Conservation (phyloP, 2,113 vertebrate species). For the Urocynchramus pylzowi region DNA sequence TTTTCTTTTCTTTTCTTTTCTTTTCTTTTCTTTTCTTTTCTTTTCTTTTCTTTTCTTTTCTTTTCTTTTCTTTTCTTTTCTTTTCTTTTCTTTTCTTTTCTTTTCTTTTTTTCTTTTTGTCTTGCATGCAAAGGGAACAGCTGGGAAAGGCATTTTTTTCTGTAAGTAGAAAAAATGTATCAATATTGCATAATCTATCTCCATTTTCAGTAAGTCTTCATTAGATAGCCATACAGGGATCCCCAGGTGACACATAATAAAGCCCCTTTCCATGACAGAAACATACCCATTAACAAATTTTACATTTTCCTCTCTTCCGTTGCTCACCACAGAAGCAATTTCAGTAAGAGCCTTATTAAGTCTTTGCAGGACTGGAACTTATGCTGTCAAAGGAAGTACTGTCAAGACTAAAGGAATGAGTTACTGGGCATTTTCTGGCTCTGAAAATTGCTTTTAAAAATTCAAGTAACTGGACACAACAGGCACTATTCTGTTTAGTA, state of each 20-base stretch:
- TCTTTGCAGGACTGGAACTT: not conserved
- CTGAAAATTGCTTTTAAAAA: not conserved
- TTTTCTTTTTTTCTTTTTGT: not conserved
- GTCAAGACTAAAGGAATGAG: not conserved
- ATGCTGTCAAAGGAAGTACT: not conserved
- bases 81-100: not conserved
- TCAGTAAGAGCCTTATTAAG: slow-evolving; percentile 28
- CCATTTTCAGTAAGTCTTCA: slow-evolving; percentile 43
- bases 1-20: not conserved
- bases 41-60: not conserved
- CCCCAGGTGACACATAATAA: slow-evolving; percentile 40
- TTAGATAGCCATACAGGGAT: not conserved
- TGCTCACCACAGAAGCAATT: slow-evolving; percentile 53
- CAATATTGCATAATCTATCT: slow-evolving; percentile 30
- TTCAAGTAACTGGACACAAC: not conserved
- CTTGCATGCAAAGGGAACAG: not conserved
- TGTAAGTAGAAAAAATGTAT: not conserved
- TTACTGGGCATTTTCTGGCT: not conserved
- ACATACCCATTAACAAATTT: slow-evolving; percentile 39
- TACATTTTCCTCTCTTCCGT: slow-evolving; percentile 46
- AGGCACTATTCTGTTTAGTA: not conserved
- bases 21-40: not conserved
- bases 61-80: not conserved
- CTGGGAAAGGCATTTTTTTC: not conserved
- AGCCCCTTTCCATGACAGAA: slow-evolving; percentile 31